Base-by-base conservation (phyloP, 2,113 vertebrate species). In the Rhea pennata region DNA sequence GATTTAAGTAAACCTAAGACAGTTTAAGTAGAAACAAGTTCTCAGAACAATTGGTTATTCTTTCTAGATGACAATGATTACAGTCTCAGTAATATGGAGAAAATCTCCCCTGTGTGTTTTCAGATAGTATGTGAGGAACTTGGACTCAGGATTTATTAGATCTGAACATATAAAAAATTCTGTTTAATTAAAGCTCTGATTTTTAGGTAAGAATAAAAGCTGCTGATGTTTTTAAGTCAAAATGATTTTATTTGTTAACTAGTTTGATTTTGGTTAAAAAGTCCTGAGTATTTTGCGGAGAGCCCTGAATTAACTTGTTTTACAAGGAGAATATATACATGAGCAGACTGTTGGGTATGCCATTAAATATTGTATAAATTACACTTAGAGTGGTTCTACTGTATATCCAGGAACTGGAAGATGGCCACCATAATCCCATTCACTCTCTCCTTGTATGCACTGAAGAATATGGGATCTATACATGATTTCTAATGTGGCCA, bases 41-140 rank as follows among this genome's bases (percentile, higher is more conserved):
- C 59, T 69, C 50, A 59, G 42, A 66, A 54, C 24, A 53, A 4
- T 3, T 46, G 17, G 2, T 8, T 0, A 0, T 5, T 40, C 33
- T 64, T 72, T 65, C n/a, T 51, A 16, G 8, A 4, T 58, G 12
- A 4, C 46, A 56, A 0, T 26, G 11, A 29, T 84, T 87, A 12
- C 5, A 64, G 6, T 10, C n/a, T 76, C 17, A 53, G 51, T 26
- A 21, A 21, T 3, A 66, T 46, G 40, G 85, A 53, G 21, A 8
- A 9, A 27, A 13, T 42, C 9, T 81, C n/a, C n/a, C 8, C 3
- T 62, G 1, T 33, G 5, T 67, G 15, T 40, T 78, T 77, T 72
- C 70, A 39, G 13, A 67, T 79, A 69, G 6, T 53, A 15, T 65
- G 87, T 65, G 58, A 69, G 54, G 8, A 26, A 36, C 6, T 2